These are phyloP conservation scores for Distichodus sexfasciatus DNA, from an alignment of 2,797 vertebrate genomes.

Conservation along the genomic window DNA sequence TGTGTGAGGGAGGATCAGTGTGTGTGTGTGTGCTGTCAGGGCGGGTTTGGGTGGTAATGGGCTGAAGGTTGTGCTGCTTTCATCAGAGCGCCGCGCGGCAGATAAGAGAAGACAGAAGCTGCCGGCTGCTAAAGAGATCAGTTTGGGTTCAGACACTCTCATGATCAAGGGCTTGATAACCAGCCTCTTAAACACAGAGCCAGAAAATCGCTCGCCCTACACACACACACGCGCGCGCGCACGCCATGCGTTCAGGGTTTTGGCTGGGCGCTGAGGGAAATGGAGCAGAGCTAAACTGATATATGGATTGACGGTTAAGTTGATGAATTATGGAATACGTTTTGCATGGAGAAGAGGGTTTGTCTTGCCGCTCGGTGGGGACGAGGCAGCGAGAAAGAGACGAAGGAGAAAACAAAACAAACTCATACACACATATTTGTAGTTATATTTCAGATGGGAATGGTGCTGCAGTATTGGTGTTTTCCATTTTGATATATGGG, in stretches of 20 bases:
- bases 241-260: too few species aligned
- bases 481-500: too few species aligned
- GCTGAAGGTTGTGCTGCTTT: slow-evolving; percentile 21
- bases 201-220: slow-evolving; percentile 14
- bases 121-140: slow-evolving; percentile 35
- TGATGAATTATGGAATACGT: neutral
- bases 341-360: too few species aligned
- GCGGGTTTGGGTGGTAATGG: slow-evolving; percentile 26
- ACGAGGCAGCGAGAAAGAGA: too few species aligned
- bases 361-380: too few species aligned
- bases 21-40: slow-evolving; percentile 13
- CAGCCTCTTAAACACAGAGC: slow-evolving; percentile 14
- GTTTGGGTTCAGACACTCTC: slow-evolving; percentile 36
- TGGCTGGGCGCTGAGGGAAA: neutral
- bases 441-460: too few species aligned
- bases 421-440: too few species aligned
- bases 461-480: too few species aligned
- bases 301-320: neutral
- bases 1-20: neutral
- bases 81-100: slow-evolving; percentile 15
- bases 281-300: neutral
- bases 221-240: neutral
- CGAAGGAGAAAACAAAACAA: too few species aligned
- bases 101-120: slow-evolving; percentile 42
- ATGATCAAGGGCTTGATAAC: slow-evolving; percentile 43